Conservation (phyloP, 1,140 invertebrate species). For the Saccostrea cuccullata region DNA sequence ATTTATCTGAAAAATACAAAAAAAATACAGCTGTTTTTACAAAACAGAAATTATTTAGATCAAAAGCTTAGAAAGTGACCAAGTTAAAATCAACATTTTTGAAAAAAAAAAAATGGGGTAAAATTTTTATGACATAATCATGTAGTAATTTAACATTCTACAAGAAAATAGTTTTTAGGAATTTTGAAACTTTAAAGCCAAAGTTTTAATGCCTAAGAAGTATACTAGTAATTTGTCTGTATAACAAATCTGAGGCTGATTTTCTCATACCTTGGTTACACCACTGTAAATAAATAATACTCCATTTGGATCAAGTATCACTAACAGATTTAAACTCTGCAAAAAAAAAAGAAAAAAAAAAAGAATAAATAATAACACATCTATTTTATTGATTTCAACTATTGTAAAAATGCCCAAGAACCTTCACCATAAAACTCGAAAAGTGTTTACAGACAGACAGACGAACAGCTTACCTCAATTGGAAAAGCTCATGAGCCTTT, state of each 20-base stretch:
- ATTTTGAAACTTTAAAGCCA: too few species aligned
- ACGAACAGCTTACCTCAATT: slow-evolving; percentile 84
- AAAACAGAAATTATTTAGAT: too few species aligned
- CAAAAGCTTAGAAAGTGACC: too few species aligned
- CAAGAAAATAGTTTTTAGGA: too few species aligned
- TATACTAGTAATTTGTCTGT: background rate
- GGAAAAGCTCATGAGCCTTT: slow-evolving; percentile 90
- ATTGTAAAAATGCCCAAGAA: background rate
- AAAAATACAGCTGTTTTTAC: background rate
- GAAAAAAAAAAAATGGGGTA: too few species aligned
- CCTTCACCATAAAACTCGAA: background rate
- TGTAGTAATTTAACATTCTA: too few species aligned
- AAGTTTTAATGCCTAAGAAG: too few species aligned
- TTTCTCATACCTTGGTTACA: slow-evolving; percentile 76
- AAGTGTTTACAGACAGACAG: too few species aligned
- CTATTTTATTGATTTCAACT: too few species aligned
- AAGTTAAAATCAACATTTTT: too few species aligned
- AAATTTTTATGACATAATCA: too few species aligned
- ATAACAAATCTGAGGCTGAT: background rate
- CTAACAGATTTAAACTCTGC: slow-evolving; percentile 88
- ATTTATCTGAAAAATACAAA: slow-evolving; percentile 82
- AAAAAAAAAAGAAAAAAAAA: slow-evolving; percentile 42
- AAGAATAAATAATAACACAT: too few species aligned
- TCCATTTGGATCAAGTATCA: slow-evolving; percentile 88
- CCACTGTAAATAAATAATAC: slow-evolving; percentile 93